phyloP scores from a whole-genome alignment of 2,888 invertebrate genomes.

The Apodemia hepburni region DNA sequence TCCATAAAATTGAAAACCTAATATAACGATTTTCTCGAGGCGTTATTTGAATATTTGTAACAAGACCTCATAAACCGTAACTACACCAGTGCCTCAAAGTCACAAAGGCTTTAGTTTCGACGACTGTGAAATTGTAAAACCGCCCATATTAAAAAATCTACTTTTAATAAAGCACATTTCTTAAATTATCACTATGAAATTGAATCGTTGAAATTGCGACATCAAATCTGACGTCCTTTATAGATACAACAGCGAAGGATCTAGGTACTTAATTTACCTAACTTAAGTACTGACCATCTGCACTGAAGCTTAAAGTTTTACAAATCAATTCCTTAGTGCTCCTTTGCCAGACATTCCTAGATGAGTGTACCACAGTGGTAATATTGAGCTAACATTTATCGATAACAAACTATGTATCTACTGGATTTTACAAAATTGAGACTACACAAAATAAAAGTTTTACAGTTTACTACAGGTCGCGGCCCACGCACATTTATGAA shows the following conservation, averaged over 20 bases:
- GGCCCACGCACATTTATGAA: too few species aligned
- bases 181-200: background rate
- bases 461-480: too few species aligned
- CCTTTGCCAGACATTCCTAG: slow-evolving; percentile 44
- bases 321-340: slow-evolving; percentile 76
- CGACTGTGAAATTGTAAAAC: background rate
- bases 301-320: slow-evolving; percentile 60
- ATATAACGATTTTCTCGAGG: too few species aligned
- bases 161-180: background rate
- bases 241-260: background rate
- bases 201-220: background rate
- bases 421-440: too few species aligned
- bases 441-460: too few species aligned
- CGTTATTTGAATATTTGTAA: too few species aligned
- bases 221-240: background rate
- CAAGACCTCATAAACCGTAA: too few species aligned
- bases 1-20: too few species aligned
- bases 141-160: background rate
- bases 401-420: background rate
- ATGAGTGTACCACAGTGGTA: slow-evolving; percentile 34
- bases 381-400: slow-evolving; percentile 15
- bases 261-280: slow-evolving; percentile 49
- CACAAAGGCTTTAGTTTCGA: background rate
- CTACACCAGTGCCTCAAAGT: too few species aligned
- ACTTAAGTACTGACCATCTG: slow-evolving; percentile 59